These are phyloP conservation scores for Sternarchorhynchus goeldii DNA, from an alignment of 2,797 vertebrate genomes.

Conservation along the genomic window DNA sequence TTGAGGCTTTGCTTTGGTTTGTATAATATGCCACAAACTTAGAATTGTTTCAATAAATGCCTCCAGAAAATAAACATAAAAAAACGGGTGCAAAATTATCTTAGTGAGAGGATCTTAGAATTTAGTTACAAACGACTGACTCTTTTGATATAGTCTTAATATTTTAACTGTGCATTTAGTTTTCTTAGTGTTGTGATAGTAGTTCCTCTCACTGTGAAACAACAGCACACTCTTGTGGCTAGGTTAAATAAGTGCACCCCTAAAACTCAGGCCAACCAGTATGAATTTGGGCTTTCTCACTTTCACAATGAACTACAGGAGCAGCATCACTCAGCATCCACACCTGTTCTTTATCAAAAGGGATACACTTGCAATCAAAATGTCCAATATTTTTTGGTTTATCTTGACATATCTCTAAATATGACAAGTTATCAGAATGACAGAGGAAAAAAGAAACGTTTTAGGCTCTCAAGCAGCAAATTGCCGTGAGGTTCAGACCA, in stretches of 20 bases:
- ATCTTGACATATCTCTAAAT: background rate
- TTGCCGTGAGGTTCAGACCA: slow-evolving; percentile 29
- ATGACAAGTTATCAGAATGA: background rate
- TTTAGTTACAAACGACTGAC: slow-evolving; percentile 50
- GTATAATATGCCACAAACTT: slow-evolving; percentile 50
- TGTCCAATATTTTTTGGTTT: slow-evolving; percentile 14
- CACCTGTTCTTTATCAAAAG: slow-evolving; percentile 18
- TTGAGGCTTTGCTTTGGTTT: slow-evolving; percentile 52
- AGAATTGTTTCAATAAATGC: slow-evolving; percentile 52
- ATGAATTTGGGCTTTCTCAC: slow-evolving; percentile 31
- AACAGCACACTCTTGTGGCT: slow-evolving; percentile 73
- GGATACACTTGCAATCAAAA: slow-evolving; percentile 29
- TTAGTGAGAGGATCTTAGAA: slow-evolving; percentile 49
- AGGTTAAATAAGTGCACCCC: slow-evolving; percentile 56
- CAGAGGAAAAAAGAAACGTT: slow-evolving; percentile 5
- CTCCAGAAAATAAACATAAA: slow-evolving; percentile 24
- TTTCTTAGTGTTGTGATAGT: slow-evolving; percentile 62
- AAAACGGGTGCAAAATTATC: slow-evolving; percentile 55
- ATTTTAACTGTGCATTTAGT: slow-evolving; percentile 58
- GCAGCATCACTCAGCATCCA: background rate
- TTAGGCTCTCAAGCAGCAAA: slow-evolving; percentile 48
- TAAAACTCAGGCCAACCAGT: slow-evolving; percentile 40
- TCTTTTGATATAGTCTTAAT: slow-evolving; percentile 58
- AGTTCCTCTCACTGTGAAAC: slow-evolving; percentile 76
- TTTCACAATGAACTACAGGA: slow-evolving; percentile 4